Evolutionary conservation across 2,888 invertebrate species (phyloP).

Genomic region (Lumbricus terrestris): DNA sequence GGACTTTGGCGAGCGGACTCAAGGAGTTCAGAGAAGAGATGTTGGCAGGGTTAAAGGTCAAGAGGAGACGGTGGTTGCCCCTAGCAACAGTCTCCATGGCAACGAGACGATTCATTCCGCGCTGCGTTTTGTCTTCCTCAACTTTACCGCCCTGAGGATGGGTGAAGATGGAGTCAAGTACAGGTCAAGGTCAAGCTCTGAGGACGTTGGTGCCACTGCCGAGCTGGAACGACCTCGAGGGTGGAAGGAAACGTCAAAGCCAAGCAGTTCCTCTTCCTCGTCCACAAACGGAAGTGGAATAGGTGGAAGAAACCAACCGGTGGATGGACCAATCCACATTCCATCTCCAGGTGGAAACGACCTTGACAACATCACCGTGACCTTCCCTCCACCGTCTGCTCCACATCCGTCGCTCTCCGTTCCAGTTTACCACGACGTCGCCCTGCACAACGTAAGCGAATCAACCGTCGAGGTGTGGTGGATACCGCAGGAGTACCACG

Average conservation of each 20-base stretch:
- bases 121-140: background rate
- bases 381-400: background rate
- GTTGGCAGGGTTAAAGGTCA: background rate
- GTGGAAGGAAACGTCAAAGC: background rate
- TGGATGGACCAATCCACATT: background rate
- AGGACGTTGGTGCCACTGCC: background rate
- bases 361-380: background rate
- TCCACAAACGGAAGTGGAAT: background rate
- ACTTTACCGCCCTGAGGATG: background rate
- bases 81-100: background rate
- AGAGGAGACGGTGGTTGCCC: background rate
- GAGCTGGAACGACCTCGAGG: background rate
- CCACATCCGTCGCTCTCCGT: background rate
- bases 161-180: background rate
- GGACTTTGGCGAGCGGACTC: background rate
- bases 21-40: background rate
- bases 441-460: background rate
- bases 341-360: background rate
- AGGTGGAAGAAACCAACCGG: background rate
- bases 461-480: slow-evolving; percentile 23
- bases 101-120: background rate
- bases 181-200: background rate
- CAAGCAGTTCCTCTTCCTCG: background rate
- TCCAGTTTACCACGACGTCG: background rate
- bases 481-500: slow-evolving; percentile 28